Evolutionary conservation across 2,888 invertebrate genomes (phyloP), one percentile per base, ranked within the genome.

Genomic region (Lasioglossum morio): DNA sequence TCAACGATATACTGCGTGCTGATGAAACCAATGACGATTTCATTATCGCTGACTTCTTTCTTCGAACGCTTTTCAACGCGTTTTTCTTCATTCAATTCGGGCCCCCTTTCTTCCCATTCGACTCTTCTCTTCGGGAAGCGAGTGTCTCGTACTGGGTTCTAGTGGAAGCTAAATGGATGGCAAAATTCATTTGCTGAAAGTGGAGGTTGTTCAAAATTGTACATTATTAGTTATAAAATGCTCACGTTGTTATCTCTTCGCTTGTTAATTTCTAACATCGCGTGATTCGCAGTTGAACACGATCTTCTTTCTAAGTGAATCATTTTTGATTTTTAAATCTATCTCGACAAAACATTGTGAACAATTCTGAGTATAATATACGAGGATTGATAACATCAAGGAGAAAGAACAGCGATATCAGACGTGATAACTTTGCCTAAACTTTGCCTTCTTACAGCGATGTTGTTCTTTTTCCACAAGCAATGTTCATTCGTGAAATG

Each of bases 11-110:
- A 84, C 77, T 79, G 85, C 74, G 73, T 57, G 57, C 78, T 81
- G 84, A 86, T 80, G 77, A 78, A 72, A 82, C 81, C 85, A 81
- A 91, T 87, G 85, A 85, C 78, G 75, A n/a, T 82, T 70, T 83
- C 84, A 86, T 88, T 84, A 82, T 86, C 34, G 75, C 14, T 8
- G 53, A 34, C 57, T 76, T 75, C 77, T 70, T 70, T 77, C 27
- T 74, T 77, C 79, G 69, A 70, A 78, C 48, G 53, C 77, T 72
- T 85, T 79, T 85, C 76, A 76, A 30, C 63, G 30, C 63, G 63
- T 63, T 63, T n/a, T 63, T 63, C 63, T 63, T 63, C 63, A 63
- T 63, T 63, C 30, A 63, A 63, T 66, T 79, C 40, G 27, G 19
- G 53, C 8, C 30, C 48, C 48, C 40, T 77, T 70, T 70, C 40